A percentile compares a stretch with the other conserved stretches of the same genome.
These are phyloP conservation scores for Cylloceria caligata DNA, from an alignment of 2,888 invertebrate species.

Conservation along the genomic window DNA sequence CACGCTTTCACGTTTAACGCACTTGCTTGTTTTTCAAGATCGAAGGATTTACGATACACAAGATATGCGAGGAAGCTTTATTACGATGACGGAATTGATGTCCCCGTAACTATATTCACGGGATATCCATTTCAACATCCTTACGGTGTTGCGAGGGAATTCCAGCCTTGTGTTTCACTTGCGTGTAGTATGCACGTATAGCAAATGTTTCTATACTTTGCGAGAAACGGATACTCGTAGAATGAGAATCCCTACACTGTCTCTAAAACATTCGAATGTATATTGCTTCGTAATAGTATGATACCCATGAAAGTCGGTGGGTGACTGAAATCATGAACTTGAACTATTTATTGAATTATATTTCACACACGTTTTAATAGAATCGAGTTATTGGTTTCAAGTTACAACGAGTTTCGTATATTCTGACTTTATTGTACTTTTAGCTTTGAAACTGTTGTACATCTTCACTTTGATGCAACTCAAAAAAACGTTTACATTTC, in stretches of 20 bases:
- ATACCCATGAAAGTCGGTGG: background rate
- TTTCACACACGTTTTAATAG: background rate
- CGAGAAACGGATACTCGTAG: background rate
- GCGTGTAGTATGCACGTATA: background rate
- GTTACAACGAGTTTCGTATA: background rate
- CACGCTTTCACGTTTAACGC: conserved; percentile 28
- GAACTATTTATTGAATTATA: background rate
- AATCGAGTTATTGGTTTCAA: background rate
- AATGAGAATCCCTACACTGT: background rate
- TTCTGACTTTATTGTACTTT: too few relatives aligned
- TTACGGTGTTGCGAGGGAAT: conserved; percentile 19
- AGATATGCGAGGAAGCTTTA: conserved; percentile 24
- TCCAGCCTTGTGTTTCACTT: background rate
- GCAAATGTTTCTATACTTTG: background rate
- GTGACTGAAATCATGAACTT: background rate
- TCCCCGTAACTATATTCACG: background rate
- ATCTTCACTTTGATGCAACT: too few relatives aligned
- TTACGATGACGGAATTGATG: conserved; percentile 4
- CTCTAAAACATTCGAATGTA: background rate
- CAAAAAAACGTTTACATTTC: too few relatives aligned
- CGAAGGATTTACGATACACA: background rate
- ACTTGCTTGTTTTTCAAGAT: conserved; percentile 26
- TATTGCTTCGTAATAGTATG: background rate
- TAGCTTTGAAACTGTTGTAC: too few relatives aligned
- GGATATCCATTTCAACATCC: conserved; percentile 28